Evolutionary conservation across 2,888 invertebrate species (phyloP).

Genomic region (Drosophila picticornis): DNA sequence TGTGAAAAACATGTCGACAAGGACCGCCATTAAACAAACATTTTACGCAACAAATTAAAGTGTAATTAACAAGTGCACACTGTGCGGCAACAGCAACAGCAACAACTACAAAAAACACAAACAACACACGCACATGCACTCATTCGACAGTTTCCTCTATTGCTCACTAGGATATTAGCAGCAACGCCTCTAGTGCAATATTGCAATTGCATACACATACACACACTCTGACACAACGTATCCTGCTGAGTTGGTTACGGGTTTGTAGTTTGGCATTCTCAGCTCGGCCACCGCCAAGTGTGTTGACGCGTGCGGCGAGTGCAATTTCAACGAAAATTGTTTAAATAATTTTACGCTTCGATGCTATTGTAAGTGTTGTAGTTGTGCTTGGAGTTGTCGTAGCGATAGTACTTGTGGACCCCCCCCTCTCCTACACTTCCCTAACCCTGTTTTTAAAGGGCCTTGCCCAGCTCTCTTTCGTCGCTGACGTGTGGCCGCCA

Average conservation of each 20-base stretch:
- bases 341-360: conserved; percentile 80
- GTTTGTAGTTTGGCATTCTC: conserved; percentile 57
- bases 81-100: conserved; percentile 49
- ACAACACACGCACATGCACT: conserved; percentile 11
- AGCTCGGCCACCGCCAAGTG: conserved; percentile 69
- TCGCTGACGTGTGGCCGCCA: conserved; percentile 53
- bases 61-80: conserved; percentile 81
- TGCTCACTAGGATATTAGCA: conserved; percentile 66
- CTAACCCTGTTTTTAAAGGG: not conserved
- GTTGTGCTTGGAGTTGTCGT: not conserved
- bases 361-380: conserved; percentile 71
- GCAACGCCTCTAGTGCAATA: conserved; percentile 40
- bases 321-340: conserved; percentile 80
- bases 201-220: conserved; percentile 14
- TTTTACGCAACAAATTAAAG: conserved; percentile 82
- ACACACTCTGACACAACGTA: conserved; percentile 26
- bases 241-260: conserved; percentile 56
- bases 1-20: conserved; percentile 75
- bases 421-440: not conserved
- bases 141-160: conserved; percentile 26
- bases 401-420: not conserved
- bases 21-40: conserved; percentile 79
- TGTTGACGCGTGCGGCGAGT: conserved; percentile 80
- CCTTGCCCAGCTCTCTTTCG: conserved; percentile 50
- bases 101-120: conserved; percentile 6